Base-by-base conservation (phyloP, 2,113 vertebrate genomes). In the Mionectes macconnelli region DNA sequence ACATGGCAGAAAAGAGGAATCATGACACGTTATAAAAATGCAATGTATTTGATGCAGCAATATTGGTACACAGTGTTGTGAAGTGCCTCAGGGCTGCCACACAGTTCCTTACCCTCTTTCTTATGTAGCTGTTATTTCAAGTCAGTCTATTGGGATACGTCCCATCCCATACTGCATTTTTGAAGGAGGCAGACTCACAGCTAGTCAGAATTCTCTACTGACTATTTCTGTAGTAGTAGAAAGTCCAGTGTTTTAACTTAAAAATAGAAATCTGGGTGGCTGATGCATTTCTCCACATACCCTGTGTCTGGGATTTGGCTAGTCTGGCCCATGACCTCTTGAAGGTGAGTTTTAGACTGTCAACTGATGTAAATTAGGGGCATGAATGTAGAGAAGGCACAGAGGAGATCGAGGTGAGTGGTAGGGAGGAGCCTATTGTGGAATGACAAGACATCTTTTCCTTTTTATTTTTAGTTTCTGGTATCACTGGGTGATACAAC, bases 71-170 rank as follows among this genome's bases (percentile, higher is more conserved):
- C 11, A 42, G 73, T 55, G 67, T 47, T 81, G 66, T 10, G 15
- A 89, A 74, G 73, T 47, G 76, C 91, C 68, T 88, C 10, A 0
- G 90, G 95, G 75, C 63, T 94, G 67, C 85, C 45, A 30, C 10
- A 4, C 27, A 62, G 62, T 70, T 93, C 49, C 25, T n/a, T 87
- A 56, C 59, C 52, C 89, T 39, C 64, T 82, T 93, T 59, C 78
- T 72, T 68, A 22, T 87, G 77, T 82, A 84, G 89, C 22, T 86
- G n/a, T 80, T 97, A 83, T 53, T 91, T 95, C 81, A 87, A 76
- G 75, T 83, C 40, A 47, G 59, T 62, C 82, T 85, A 93, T 59
- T 52, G 88, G 75, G 85, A 69, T 66, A 42, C 5, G 0, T 81
- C 69, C 60, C 5, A 78, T 53, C 60, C 56, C 22, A 39, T 92